These are phyloP conservation scores for Olivierus martensii DNA, from an alignment of 1,140 invertebrate species.

Conservation along the genomic window DNA sequence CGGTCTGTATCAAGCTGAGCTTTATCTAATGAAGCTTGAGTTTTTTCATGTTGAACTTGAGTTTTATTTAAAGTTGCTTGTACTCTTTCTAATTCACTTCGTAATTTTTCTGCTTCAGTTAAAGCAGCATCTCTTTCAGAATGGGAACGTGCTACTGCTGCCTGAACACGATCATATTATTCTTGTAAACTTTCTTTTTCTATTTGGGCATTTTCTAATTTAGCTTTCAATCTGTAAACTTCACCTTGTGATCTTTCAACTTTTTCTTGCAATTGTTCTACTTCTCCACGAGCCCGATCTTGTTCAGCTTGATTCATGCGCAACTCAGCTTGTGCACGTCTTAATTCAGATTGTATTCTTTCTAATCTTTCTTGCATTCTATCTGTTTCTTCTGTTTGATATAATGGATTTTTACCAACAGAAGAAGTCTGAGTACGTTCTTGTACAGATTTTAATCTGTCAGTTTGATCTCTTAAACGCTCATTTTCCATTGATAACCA, in stretches of 20 bases:
- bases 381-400: slow-evolving; percentile 17
- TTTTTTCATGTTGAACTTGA: slow-evolving; percentile 76
- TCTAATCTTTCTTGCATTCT: slow-evolving; percentile 63
- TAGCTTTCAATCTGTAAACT: slow-evolving; percentile 81
- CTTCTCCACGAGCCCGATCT: slow-evolving; percentile 66
- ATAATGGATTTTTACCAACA: not conserved
- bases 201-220: slow-evolving; percentile 83
- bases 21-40: slow-evolving; percentile 71
- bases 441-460: slow-evolving; percentile 14
- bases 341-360: slow-evolving; percentile 62
- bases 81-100: slow-evolving; percentile 75
- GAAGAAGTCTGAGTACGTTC: slow-evolving; percentile 6
- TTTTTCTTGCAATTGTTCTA: slow-evolving; percentile 74
- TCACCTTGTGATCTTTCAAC: slow-evolving; percentile 85
- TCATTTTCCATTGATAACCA: slow-evolving; percentile 79
- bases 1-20: slow-evolving; percentile 82
- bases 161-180: slow-evolving; percentile 47
- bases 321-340: slow-evolving; percentile 64
- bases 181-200: slow-evolving; percentile 84
- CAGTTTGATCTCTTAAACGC: slow-evolving; percentile 33
- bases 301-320: slow-evolving; percentile 57
- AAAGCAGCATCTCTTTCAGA: slow-evolving; percentile 73
- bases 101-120: slow-evolving; percentile 71
- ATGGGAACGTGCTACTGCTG: slow-evolving; percentile 47
- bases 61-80: slow-evolving; percentile 77